A percentile compares a stretch with the other conserved stretches of the same genome.
Evolutionary conservation across 2,113 vertebrate species (phyloP).

Genomic region (Elachura formosa): DNA sequence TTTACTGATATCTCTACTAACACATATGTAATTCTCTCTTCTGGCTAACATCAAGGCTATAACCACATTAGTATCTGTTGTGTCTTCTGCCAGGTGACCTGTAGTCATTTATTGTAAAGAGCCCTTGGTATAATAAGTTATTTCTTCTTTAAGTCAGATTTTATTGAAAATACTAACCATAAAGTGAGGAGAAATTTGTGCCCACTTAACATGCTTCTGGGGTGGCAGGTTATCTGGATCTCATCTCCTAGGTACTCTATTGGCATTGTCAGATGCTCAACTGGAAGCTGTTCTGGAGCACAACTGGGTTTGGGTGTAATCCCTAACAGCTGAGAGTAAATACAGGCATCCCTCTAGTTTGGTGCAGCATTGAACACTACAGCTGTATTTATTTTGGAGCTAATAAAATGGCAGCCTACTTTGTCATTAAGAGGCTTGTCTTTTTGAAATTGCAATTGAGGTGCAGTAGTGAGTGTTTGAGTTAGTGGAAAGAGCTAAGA

Average conservation of each 20-base stretch:
- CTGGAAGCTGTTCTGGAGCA: neutral
- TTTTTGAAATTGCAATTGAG: conserved; percentile 18
- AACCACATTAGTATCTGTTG: conserved; percentile 21
- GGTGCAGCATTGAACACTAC: neutral
- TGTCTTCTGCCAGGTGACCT: conserved; percentile 11
- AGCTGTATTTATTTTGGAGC: neutral
- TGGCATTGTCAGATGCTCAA: neutral
- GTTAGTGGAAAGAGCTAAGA: conserved; percentile 37
- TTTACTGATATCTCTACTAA: neutral
- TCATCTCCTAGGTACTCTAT: neutral
- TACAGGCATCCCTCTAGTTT: neutral
- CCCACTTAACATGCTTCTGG: neutral
- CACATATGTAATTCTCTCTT: neutral
- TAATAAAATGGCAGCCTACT: conserved; percentile 7
- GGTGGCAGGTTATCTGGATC: neutral
- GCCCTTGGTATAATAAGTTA: neutral
- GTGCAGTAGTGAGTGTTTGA: neutral
- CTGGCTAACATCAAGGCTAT: neutral
- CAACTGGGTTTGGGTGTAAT: neutral
- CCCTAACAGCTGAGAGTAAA: neutral
- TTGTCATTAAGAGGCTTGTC: conserved; percentile 30
- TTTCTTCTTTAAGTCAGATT: neutral
- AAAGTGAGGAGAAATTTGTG: neutral
- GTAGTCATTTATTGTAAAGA: neutral
- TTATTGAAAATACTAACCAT: neutral